phyloP scores from a whole-genome alignment of 2,797 vertebrate genomes.

The Australoheros facetus region DNA sequence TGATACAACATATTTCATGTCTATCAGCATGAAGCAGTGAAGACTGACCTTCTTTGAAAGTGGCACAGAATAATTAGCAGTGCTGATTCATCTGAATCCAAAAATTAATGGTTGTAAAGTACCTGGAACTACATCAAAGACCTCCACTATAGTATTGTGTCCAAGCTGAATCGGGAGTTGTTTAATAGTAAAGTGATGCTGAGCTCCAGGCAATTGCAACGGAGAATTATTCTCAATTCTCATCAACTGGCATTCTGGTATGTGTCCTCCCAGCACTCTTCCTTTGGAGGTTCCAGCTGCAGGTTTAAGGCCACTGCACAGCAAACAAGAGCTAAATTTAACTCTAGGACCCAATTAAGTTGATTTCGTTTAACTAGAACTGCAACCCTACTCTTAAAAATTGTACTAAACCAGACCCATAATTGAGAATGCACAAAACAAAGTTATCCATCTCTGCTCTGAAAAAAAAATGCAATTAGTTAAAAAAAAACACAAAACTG shows the following conservation, averaged over 20 bases:
- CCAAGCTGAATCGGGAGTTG: slow-evolving; percentile 1
- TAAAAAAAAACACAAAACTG: neutral
- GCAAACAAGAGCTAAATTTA: slow-evolving; percentile 53
- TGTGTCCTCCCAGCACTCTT: neutral
- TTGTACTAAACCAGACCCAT: neutral
- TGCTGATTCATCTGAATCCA: slow-evolving; percentile 17
- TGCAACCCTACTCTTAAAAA: neutral
- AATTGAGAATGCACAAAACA: neutral
- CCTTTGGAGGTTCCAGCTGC: slow-evolving; percentile 2
- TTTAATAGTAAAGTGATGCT: slow-evolving; percentile 28
- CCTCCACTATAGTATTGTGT: neutral
- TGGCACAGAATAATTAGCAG: slow-evolving; percentile 15
- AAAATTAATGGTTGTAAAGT: slow-evolving; percentile 26
- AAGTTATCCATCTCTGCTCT: neutral
- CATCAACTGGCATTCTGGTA: slow-evolving; percentile 10
- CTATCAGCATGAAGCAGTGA: neutral
- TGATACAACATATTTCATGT: neutral
- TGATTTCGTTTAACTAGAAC: slow-evolving; percentile 20
- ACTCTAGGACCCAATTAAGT: slow-evolving; percentile 54
- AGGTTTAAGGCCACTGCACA: slow-evolving; percentile 29
- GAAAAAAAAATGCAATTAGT: neutral
- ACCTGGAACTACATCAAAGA: slow-evolving; percentile 32
- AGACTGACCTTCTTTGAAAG: slow-evolving; percentile 9
- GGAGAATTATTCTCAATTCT: slow-evolving; percentile 7
- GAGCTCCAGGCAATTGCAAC: neutral